A percentile compares a stretch with the other conserved stretches of the same genome.
phyloP scores from a whole-genome alignment of 2,888 invertebrate species.

The Spodoptera exigua region DNA sequence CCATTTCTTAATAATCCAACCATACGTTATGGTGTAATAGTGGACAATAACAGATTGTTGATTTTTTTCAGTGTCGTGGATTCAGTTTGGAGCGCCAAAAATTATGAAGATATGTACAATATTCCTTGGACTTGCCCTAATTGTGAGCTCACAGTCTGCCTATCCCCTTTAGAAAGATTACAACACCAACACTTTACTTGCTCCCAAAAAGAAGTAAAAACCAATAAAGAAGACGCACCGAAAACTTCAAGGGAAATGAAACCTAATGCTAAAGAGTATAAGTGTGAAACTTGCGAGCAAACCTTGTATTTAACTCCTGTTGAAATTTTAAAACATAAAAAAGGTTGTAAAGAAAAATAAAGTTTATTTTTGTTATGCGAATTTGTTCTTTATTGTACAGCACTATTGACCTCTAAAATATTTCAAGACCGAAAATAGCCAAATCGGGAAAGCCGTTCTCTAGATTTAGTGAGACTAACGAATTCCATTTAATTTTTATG shows the following conservation, averaged over 20 bases:
- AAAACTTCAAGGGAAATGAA: constrained; percentile 70
- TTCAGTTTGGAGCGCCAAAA: constrained; percentile 91
- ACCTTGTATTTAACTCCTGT: constrained; percentile 93
- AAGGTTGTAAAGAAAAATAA: constrained; percentile 87
- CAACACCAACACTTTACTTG: constrained; percentile 91
- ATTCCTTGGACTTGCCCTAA: constrained; percentile 92
- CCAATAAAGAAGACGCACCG: constrained; percentile 69
- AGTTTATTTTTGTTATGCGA: constrained; percentile 16
- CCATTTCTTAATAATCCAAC: no score
- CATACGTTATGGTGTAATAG: no score
- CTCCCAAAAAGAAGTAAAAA: constrained; percentile 68
- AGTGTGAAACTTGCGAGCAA: constrained; percentile 92
- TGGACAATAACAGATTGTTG: constrained; percentile 41
- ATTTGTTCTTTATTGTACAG: constrained; percentile 7
- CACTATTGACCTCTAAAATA: no score
- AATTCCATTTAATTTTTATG: no score
- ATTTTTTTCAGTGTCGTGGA: constrained; percentile 88
- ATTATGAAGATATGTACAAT: constrained; percentile 89
- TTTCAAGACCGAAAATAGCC: no score
- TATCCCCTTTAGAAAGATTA: constrained; percentile 92
- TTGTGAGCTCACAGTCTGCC: constrained; percentile 90
- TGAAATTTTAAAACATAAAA: constrained; percentile 96
- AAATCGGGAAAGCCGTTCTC: no score
- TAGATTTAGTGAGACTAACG: no score
- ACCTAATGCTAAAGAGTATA: constrained; percentile 91